A percentile compares a stretch with the other conserved stretches of the same genome.
phyloP scores from a whole-genome alignment of 2,888 invertebrate genomes.

The Caenorhabditis becei region DNA sequence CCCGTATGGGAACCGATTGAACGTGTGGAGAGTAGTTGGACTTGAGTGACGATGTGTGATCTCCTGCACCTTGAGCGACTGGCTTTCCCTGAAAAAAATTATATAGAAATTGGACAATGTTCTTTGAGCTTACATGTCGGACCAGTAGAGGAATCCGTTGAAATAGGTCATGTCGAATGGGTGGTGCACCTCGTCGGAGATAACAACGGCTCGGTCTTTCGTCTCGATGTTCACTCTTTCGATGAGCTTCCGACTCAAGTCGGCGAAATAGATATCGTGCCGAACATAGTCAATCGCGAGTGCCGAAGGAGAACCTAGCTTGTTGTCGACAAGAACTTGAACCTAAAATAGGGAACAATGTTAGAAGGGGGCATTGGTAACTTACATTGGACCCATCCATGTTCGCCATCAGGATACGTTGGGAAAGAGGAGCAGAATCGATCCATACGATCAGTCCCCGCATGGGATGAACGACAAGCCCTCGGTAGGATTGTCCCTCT shows the following conservation, averaged over 20 bases:
- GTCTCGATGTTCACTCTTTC: conserved; percentile 69
- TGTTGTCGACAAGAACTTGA: conserved; percentile 64
- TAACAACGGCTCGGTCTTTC: conserved; percentile 53
- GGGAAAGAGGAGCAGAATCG: conserved; percentile 84
- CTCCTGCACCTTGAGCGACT: conserved; percentile 65
- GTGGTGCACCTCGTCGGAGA: conserved; percentile 65
- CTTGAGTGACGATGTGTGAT: conserved; percentile 61
- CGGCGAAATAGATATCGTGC: conserved; percentile 71
- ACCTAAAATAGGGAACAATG: conserved; percentile 41
- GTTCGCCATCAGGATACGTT: conserved; percentile 93
- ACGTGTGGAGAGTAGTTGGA: conserved; percentile 64
- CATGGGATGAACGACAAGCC: conserved; percentile 69
- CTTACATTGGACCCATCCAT: conserved; percentile 92
- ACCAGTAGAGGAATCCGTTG: conserved; percentile 70
- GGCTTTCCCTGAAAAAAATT: conserved; percentile 63
- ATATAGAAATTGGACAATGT: not conserved
- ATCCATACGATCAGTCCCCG: conserved; percentile 69
- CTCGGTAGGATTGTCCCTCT: conserved; percentile 44
- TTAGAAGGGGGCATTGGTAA: not conserved
- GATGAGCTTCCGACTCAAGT: conserved; percentile 66
- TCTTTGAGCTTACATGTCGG: conserved; percentile 58
- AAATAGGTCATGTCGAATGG: conserved; percentile 70
- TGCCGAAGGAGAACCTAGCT: conserved; percentile 66
- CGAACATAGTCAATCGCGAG: conserved; percentile 70
- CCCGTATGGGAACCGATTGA: conserved; percentile 70